These are phyloP conservation scores for Brachionichthys hirsutus DNA, from an alignment of 2,113 vertebrate genomes.

Conservation along the genomic window DNA sequence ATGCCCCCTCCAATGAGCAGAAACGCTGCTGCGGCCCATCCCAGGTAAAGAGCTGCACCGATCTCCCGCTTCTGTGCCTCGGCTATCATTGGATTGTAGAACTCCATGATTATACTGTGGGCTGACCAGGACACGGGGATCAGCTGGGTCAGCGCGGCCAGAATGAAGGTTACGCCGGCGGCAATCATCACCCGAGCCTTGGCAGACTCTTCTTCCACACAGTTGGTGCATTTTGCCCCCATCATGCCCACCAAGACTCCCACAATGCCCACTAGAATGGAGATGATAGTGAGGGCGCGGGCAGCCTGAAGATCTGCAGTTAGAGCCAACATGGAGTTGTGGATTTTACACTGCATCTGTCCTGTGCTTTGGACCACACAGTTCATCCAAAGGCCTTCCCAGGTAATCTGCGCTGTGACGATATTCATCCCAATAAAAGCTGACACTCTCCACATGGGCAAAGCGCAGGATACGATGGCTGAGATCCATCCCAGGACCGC, in stretches of 20 bases:
- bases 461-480: slow-evolving; percentile 79
- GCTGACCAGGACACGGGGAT: slow-evolving; percentile 92
- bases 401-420: slow-evolving; percentile 85
- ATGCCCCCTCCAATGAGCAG: slow-evolving; percentile 85
- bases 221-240: slow-evolving; percentile 93
- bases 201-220: slow-evolving; percentile 83
- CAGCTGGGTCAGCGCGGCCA: slow-evolving; percentile 82
- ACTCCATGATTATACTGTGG: slow-evolving; percentile 85
- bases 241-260: slow-evolving; percentile 83
- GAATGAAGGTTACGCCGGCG: slow-evolving; percentile 82
- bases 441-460: slow-evolving; percentile 92
- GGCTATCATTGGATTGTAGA: slow-evolving; percentile 80
- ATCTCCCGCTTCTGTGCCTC: slow-evolving; percentile 86
- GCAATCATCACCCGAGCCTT: slow-evolving; percentile 89
- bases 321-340: slow-evolving; percentile 88
- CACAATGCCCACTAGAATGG: slow-evolving; percentile 83
- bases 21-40: slow-evolving; percentile 87
- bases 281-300: slow-evolving; percentile 85
- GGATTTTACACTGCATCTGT: slow-evolving; percentile 85
- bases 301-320: slow-evolving; percentile 87
- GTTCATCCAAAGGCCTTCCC: slow-evolving; percentile 91
- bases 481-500: slow-evolving; percentile 85
- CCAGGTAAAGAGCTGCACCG: slow-evolving; percentile 86
- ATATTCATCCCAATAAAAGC: slow-evolving; percentile 91
- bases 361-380: slow-evolving; percentile 87